Evolutionary conservation across 2,797 vertebrate genomes (phyloP).

Genomic region (Syngnathus rostellatus): DNA sequence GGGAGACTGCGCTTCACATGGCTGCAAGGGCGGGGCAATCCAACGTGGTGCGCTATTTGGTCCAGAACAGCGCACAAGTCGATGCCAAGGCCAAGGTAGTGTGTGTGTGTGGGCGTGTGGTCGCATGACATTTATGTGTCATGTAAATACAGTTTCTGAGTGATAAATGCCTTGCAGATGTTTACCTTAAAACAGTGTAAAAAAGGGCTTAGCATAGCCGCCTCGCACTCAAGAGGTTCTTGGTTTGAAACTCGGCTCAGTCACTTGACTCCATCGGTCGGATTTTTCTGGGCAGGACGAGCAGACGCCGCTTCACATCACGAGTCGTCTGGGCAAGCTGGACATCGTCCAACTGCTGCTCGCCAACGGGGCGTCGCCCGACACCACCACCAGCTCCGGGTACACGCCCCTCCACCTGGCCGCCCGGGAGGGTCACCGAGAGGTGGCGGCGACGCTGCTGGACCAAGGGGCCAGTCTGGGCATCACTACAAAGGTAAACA

Average conservation of each 20-base stretch:
- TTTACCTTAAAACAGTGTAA: background rate
- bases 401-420: conserved; percentile 92
- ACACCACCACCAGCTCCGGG: conserved; percentile 87
- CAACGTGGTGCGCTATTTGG: conserved; percentile 86
- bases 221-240: background rate
- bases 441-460: conserved; percentile 82
- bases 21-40: conserved; percentile 92
- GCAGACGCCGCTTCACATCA: conserved; percentile 94
- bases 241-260: too few relatives aligned
- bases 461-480: conserved; percentile 84
- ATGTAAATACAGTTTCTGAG: background rate
- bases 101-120: background rate
- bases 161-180: conserved; percentile 2
- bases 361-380: conserved; percentile 79
- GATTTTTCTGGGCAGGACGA: conserved; percentile 73
- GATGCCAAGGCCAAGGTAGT: conserved; percentile 92
- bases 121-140: background rate
- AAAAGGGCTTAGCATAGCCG: too few relatives aligned
- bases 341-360: conserved; percentile 92
- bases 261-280: background rate
- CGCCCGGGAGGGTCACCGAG: conserved; percentile 86
- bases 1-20: conserved; percentile 96
- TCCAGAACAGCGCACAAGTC: conserved; percentile 87
- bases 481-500: conserved; percentile 85
- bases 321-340: conserved; percentile 87